Percentiles rank a stretch among this genome's conserved stretches.
These are phyloP conservation scores for Neotoma lepida DNA, from an alignment of 2,113 vertebrate species.

Conservation along the genomic window DNA sequence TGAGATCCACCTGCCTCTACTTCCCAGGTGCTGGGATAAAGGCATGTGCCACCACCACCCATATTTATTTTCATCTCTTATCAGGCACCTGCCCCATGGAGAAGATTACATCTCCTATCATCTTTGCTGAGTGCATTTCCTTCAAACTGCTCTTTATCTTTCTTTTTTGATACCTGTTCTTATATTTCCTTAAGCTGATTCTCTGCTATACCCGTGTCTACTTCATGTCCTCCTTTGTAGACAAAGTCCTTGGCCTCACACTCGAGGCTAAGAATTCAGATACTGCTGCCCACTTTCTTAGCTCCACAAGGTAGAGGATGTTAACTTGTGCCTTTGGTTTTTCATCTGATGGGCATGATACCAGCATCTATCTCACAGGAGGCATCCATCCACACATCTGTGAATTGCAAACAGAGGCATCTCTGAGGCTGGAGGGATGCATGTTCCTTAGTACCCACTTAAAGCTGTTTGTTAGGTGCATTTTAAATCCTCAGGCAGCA, in stretches of 20 bases:
- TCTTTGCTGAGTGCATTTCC: accelerated
- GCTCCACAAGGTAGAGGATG: neutral
- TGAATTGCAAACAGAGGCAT: accelerated
- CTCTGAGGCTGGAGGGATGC: accelerated
- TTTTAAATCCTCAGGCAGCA: neutral
- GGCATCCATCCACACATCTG: accelerated
- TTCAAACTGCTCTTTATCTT: neutral
- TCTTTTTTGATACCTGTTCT: accelerated
- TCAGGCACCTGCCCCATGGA: accelerated
- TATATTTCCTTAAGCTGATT: neutral
- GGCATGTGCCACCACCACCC: accelerated
- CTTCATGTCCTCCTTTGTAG: accelerated
- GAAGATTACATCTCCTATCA: accelerated
- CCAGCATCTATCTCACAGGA: accelerated
- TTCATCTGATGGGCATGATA: neutral
- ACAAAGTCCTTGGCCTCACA: neutral
- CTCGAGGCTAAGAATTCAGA: neutral
- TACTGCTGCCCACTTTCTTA: neutral
- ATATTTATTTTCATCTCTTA: neutral
- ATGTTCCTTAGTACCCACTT: accelerated
- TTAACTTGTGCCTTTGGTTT: neutral
- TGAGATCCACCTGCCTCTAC: neutral
- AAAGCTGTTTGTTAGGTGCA: accelerated
- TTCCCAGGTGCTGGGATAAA: neutral
- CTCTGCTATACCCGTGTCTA: accelerated